These are phyloP conservation scores for Phyllotreta cruciferae DNA, from an alignment of 2,888 invertebrate species.

Conservation along the genomic window DNA sequence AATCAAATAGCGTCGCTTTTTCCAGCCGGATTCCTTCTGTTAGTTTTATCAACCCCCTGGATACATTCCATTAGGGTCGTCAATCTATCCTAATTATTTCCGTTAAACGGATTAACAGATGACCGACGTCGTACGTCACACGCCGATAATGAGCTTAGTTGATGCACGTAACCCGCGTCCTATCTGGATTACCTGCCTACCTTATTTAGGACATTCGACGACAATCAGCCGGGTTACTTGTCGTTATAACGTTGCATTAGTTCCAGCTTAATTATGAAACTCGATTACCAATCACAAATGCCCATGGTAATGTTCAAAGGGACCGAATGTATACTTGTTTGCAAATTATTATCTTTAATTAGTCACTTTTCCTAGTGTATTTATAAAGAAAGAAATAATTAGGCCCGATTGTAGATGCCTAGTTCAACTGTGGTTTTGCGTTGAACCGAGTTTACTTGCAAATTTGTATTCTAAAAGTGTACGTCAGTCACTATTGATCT, in stretches of 20 bases:
- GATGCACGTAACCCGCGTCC: slow-evolving; percentile 12
- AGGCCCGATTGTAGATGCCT: too few relatives aligned
- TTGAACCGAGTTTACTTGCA: too few relatives aligned
- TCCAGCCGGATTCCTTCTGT: too few relatives aligned
- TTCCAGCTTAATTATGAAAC: slow-evolving; percentile 23
- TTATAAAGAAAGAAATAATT: too few relatives aligned
- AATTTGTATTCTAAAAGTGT: too few relatives aligned
- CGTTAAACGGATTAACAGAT: slow-evolving; percentile 8
- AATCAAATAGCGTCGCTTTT: too few relatives aligned
- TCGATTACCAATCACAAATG: slow-evolving; percentile 18
- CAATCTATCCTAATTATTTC: slow-evolving; percentile 11
- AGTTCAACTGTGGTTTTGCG: too few relatives aligned
- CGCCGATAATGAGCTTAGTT: slow-evolving; percentile 21
- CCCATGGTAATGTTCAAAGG: not conserved
- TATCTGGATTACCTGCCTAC: slow-evolving; percentile 7
- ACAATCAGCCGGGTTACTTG: slow-evolving; percentile 21
- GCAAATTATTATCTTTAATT: not conserved
- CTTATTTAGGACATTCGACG: slow-evolving; percentile 16
- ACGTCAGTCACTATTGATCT: too few relatives aligned
- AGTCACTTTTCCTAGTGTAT: too few relatives aligned
- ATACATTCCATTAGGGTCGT: not conserved
- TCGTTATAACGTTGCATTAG: slow-evolving; percentile 19
- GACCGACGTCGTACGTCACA: slow-evolving; percentile 23
- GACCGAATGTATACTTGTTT: not conserved
- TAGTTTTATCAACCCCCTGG: too few relatives aligned